Evolutionary conservation across 2,113 vertebrate species (phyloP).

Genomic region (Onychostruthus taczanowskii): DNA sequence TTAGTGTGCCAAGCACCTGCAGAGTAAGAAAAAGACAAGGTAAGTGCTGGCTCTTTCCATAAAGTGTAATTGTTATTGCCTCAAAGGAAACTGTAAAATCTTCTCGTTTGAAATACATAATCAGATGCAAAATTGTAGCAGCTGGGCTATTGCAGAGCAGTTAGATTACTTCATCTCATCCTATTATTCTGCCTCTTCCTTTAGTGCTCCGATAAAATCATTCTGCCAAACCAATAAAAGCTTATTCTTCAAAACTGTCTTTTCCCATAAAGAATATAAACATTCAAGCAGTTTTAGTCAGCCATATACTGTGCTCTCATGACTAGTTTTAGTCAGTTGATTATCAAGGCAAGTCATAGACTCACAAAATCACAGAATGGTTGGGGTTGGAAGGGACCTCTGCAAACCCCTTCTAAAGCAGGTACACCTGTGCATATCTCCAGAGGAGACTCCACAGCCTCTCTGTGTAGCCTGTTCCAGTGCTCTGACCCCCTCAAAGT

Average conservation of each 20-base stretch:
- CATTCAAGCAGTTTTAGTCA: not conserved
- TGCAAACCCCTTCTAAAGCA: not conserved
- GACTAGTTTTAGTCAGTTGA: not conserved
- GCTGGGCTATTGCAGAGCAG: conserved; percentile 3
- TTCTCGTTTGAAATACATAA: not conserved
- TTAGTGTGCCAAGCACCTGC: conserved; percentile 58
- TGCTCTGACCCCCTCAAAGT: not conserved
- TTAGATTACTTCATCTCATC: conserved; percentile 5
- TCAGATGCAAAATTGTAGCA: conserved; percentile 16
- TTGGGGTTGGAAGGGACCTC: not conserved
- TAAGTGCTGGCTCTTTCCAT: not conserved
- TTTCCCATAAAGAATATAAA: not conserved
- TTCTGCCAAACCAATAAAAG: not conserved
- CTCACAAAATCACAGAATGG: not conserved
- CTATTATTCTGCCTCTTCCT: not conserved
- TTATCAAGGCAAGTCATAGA: not conserved
- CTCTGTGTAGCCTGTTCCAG: not conserved
- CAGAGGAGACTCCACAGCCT: not conserved
- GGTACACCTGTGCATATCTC: not conserved
- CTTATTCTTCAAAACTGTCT: not conserved
- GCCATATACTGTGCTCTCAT: not conserved
- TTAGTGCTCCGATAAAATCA: not conserved
- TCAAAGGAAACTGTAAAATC: not conserved
- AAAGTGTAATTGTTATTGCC: not conserved
- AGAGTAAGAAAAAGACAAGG: conserved; percentile 22